Percentiles rank a stretch among this genome's conserved stretches.
Conservation (phyloP, 23 tunicate species). For the Phallusia fumigata region DNA sequence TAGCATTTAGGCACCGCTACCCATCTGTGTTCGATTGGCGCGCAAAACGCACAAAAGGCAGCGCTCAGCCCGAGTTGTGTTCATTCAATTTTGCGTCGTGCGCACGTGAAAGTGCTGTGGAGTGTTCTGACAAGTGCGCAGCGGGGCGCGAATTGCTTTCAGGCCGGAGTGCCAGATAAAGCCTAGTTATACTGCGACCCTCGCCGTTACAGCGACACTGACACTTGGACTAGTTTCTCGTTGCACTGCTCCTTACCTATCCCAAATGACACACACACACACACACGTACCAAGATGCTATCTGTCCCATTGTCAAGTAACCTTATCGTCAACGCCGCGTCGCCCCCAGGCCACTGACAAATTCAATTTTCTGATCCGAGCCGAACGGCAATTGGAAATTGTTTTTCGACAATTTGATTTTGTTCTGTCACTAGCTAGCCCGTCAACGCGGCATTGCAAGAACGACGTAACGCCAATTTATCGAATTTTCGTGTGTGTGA, state of each 20-base stretch:
- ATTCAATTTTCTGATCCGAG: background rate
- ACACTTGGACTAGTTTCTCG: background rate
- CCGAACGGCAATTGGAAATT: background rate
- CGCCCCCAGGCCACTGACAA: constrained; percentile 7
- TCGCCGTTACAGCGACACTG: background rate
- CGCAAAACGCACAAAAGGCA: constrained; percentile 2
- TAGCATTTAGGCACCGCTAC: background rate
- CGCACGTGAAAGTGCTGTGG: background rate
- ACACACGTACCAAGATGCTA: background rate
- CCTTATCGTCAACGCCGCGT: constrained; percentile 9
- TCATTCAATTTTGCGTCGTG: background rate
- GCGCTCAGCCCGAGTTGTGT: background rate
- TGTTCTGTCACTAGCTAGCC: background rate
- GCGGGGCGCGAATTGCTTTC: background rate
- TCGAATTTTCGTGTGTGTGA: background rate
- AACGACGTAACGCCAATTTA: background rate
- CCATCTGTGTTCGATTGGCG: constrained; percentile 8
- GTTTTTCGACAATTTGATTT: background rate
- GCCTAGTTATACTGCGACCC: background rate
- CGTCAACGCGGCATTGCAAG: too few species aligned
- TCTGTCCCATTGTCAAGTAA: background rate
- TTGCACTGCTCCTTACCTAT: background rate
- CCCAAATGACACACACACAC: constrained; percentile 13
- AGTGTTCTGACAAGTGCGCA: constrained; percentile 3
- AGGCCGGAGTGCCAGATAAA: background rate